Conservation (phyloP, 1,140 invertebrate genomes). For the Cotesia glomerata region DNA sequence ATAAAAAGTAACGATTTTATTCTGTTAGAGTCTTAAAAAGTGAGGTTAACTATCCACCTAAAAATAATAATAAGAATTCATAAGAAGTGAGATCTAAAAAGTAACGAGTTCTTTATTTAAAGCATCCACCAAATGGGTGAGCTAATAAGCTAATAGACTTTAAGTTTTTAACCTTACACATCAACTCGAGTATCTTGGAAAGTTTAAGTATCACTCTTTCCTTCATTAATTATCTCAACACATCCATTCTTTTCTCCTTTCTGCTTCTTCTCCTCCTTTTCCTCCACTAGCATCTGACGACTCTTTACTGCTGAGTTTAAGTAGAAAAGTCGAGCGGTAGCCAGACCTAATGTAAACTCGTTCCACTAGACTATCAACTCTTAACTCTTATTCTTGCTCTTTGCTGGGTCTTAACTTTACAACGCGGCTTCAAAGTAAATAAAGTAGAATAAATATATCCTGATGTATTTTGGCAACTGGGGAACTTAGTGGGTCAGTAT, state of each 20-base stretch:
- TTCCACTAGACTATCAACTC: not conserved
- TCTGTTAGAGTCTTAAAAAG: not conserved
- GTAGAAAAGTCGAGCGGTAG: not conserved
- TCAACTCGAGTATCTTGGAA: not conserved
- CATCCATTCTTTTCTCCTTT: not conserved
- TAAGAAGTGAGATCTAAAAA: not conserved
- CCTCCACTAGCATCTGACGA: not conserved
- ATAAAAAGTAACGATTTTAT: not conserved
- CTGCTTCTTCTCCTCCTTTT: not conserved
- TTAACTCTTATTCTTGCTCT: not conserved
- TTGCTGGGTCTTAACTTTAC: too few species aligned
- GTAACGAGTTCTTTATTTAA: conserved; percentile 5
- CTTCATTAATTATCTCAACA: not conserved
- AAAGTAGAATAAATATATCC: too few species aligned
- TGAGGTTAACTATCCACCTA: not conserved
- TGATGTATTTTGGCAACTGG: too few species aligned
- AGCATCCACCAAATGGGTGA: not conserved
- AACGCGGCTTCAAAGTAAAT: too few species aligned
- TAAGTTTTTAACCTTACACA: not conserved
- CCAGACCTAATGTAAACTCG: not conserved
- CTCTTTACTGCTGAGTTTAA: not conserved
- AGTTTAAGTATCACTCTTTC: not conserved
- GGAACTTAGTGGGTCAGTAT: not conserved
- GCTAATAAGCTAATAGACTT: conserved; percentile 2
- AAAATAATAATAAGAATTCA: not conserved